A percentile compares a stretch with the other conserved stretches of the same genome.
phyloP scores from a whole-genome alignment of 2,888 invertebrate genomes.

The Entomobrya proxima region DNA sequence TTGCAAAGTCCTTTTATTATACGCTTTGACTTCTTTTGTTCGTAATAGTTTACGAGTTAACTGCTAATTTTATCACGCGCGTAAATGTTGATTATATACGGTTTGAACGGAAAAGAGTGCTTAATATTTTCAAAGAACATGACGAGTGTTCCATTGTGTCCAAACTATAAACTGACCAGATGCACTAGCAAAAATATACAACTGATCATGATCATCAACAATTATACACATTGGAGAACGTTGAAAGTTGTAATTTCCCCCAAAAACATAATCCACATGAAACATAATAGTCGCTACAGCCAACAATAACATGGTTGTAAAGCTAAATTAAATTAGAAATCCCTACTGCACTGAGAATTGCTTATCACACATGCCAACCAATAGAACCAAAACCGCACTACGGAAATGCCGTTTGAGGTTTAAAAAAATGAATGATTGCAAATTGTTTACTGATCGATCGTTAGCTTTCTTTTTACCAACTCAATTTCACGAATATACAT shows the following conservation, averaged over 20 bases:
- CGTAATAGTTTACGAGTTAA: slow-evolving; percentile 57
- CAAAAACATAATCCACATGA: background rate
- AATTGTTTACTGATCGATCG: too few species aligned
- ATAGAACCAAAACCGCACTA: too few species aligned
- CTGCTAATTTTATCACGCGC: slow-evolving; percentile 59
- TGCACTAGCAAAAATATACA: background rate
- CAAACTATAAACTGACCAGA: background rate
- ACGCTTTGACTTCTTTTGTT: slow-evolving; percentile 45
- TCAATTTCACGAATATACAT: too few species aligned
- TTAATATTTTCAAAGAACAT: background rate
- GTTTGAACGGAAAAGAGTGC: background rate
- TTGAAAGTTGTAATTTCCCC: slow-evolving; percentile 28
- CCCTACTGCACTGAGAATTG: background rate
- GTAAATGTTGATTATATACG: slow-evolving; percentile 19
- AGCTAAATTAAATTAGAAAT: slow-evolving; percentile 23
- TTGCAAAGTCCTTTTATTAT: slow-evolving; percentile 48
- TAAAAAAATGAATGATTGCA: too few species aligned
- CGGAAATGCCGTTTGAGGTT: too few species aligned
- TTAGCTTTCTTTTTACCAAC: too few species aligned
- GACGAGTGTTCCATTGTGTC: background rate
- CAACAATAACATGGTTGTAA: too few species aligned
- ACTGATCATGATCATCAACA: background rate
- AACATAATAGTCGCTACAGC: too few species aligned
- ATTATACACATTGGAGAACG: background rate
- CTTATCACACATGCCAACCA: background rate